Conservation (phyloP, 2,113 vertebrate species). For the Rhinolophus sinicus region DNA sequence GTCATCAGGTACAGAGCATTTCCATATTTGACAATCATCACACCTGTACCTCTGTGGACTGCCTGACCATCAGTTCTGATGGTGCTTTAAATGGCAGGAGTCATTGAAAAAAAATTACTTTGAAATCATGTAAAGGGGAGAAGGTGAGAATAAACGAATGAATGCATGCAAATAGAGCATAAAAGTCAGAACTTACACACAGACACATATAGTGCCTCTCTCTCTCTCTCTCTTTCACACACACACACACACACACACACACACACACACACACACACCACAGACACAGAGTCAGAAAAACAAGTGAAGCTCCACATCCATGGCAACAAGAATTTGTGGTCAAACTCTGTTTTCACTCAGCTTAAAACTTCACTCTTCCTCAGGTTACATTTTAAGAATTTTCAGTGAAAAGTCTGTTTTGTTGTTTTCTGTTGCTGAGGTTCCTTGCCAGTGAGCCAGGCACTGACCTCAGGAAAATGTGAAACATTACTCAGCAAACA, state of each 20-base stretch:
- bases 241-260: not conserved
- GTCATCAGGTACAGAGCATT: not conserved
- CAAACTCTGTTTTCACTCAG: not conserved
- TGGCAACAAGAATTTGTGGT: slow-evolving; percentile 7
- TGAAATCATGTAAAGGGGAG: not conserved
- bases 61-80: not conserved
- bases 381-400: slow-evolving; percentile 9
- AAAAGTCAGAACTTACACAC: not conserved
- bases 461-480: slow-evolving; percentile 35
- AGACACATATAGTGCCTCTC: not conserved
- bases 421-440: not conserved
- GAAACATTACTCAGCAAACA: not conserved
- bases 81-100: slow-evolving; percentile 1
- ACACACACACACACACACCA: not conserved
- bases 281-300: not conserved
- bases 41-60: not conserved
- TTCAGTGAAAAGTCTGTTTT: not conserved
- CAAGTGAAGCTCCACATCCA: not conserved
- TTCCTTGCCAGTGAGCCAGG: not conserved
- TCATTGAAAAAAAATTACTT: not conserved
- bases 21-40: not conserved
- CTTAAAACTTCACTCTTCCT: not conserved
- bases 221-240: not conserved
- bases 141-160: not conserved
- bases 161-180: not conserved